Base-by-base conservation (phyloP, 2,797 vertebrate species). In the Hirundo rustica region DNA sequence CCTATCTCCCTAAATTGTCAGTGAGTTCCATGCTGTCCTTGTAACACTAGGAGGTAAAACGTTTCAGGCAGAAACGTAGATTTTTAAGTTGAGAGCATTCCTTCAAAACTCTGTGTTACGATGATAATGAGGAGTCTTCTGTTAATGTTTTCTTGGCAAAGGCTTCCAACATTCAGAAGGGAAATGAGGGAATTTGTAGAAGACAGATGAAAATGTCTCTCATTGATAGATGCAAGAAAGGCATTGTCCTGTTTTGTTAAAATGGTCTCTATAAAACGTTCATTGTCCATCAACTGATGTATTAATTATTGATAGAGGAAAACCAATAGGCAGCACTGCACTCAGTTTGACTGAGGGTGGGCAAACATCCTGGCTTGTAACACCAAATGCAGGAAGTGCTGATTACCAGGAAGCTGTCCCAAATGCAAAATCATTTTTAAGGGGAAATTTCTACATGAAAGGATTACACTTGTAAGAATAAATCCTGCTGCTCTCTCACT, bases 261-360 rank as follows among this genome's bases (percentile, higher is more conserved):
- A 94, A 94, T 40, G 53, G 80, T 51, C 58, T 88, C 82, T 73
- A 78, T 71, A 85, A 94, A 87, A 87, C 2, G 27, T 73, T 79
- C 42, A 85, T 54, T 85, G 58, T 51, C 47, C 81, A 47, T 82
- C 78, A 85, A 58, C 36, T 64, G 42, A 82, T 11, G 7, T 20
- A 80, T 75, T 73, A 70, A 88, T 81, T 91, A 91, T 87, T 77
- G 82, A 85, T 10, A 84, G 42, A 11, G 27, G 32, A n/a, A 88
- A 81, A 55, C 6, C 61, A 85, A 88, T 40, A 68, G 60, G 75
- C 61, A 85, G 75, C 5, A 7, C 48, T 62, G 29, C 38, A 22
- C 15, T 74, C 57, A 16, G 47, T 72, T 80, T 76, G 45, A 83
- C 4, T 60, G 53, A 80, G 27, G 23, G 30, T 38, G 16, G 25